Conservation (phyloP, 1,140 invertebrate genomes). For the Tribolium madens region DNA sequence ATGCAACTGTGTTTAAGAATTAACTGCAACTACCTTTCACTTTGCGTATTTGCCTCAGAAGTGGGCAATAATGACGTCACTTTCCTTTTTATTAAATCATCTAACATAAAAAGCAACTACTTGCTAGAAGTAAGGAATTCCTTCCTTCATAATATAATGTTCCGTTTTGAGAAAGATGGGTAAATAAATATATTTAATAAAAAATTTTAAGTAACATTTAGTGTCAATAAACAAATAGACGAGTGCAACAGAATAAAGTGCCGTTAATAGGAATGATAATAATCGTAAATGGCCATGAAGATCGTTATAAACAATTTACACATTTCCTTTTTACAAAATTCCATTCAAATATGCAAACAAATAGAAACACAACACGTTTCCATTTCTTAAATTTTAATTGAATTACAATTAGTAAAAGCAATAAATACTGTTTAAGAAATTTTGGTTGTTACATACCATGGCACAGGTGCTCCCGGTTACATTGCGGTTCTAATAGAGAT, state of each 20-base stretch:
- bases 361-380: neutral
- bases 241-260: neutral
- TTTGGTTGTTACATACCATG: neutral
- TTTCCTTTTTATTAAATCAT: neutral
- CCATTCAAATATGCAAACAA: conserved; percentile 5
- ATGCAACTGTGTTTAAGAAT: conserved; percentile 18
- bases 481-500: conserved; percentile 41
- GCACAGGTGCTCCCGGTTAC: conserved; percentile 19
- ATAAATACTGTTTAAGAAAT: neutral
- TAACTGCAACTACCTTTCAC: conserved; percentile 8
- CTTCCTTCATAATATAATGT: too few species aligned
- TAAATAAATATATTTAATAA: too few species aligned
- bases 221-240: neutral
- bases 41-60: neutral
- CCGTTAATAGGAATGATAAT: conserved; percentile 1
- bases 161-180: too few species aligned
- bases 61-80: conserved; percentile 2
- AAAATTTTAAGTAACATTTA: neutral
- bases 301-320: conserved; percentile 6
- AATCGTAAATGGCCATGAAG: neutral
- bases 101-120: neutral
- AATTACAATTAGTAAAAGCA: neutral
- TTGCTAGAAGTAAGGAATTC: neutral
- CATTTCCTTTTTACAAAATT: conserved; percentile 12
- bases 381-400: conserved; percentile 10